Evolutionary conservation across 2,797 vertebrate genomes (phyloP).

Genomic region (Acomys russatus): DNA sequence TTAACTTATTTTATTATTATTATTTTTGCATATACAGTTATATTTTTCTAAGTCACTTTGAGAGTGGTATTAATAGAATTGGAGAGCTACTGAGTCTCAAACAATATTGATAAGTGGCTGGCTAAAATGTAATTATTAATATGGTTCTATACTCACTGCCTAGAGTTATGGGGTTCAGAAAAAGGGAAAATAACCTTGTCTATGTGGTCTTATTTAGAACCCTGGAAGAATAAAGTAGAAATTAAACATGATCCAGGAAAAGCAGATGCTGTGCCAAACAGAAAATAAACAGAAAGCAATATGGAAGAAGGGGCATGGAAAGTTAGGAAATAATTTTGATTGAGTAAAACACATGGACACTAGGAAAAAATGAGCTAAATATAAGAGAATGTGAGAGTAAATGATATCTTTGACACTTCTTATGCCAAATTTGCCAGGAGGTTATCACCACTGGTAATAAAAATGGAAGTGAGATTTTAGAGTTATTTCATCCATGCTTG

Average conservation of each 20-base stretch:
- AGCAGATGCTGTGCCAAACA: neutral
- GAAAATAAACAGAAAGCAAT: constrained; percentile 12
- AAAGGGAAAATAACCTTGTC: neutral
- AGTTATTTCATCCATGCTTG: neutral
- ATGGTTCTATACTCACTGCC: neutral
- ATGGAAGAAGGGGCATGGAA: neutral
- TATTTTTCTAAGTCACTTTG: neutral
- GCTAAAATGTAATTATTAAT: neutral
- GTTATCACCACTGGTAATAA: neutral
- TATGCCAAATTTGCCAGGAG: neutral
- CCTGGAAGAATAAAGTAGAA: neutral
- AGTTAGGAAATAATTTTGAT: neutral
- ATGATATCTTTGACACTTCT: neutral
- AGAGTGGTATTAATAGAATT: neutral
- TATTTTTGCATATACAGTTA: no score
- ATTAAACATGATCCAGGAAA: neutral
- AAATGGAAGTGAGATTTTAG: neutral
- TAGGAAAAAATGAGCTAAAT: neutral
- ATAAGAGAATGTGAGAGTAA: neutral
- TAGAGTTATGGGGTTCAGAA: neutral
- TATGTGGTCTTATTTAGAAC: neutral
- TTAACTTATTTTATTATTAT: no score
- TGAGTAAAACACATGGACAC: neutral
- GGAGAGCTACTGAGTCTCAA: neutral
- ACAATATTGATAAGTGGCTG: neutral